Conservation (phyloP, 1,140 invertebrate species). For the Dendrolimus punctatus region DNA sequence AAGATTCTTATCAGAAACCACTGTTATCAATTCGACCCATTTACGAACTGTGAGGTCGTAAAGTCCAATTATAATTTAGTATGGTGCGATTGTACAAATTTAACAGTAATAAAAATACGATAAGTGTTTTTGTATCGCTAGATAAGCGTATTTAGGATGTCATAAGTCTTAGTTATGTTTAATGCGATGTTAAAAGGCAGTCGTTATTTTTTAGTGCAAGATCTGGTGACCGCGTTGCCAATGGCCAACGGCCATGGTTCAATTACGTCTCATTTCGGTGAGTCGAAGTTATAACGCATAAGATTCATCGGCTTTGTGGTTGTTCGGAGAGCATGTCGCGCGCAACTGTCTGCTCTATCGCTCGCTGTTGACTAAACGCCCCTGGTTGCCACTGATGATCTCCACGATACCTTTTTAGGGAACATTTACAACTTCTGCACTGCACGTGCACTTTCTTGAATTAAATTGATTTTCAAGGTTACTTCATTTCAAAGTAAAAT, state of each 20-base stretch:
- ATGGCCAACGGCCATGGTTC: constrained; percentile 71
- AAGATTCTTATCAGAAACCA: constrained; percentile 64
- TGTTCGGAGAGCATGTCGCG: constrained; percentile 63
- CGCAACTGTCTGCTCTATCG: constrained; percentile 40
- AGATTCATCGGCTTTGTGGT: constrained; percentile 65
- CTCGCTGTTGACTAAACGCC: no score
- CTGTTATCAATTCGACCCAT: constrained; percentile 64
- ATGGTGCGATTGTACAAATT: background rate
- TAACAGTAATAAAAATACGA: constrained; percentile 6
- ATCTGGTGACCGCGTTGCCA: constrained; percentile 72
- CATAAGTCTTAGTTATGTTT: constrained; percentile 24
- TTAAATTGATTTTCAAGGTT: no score
- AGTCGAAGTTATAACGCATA: constrained; percentile 60
- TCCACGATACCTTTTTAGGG: background rate
- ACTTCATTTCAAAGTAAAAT: no score
- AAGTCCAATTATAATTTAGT: constrained; percentile 9
- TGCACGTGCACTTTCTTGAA: no score
- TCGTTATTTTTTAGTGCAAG: constrained; percentile 72
- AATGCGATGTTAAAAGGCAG: constrained; percentile 66
- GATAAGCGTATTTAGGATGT: constrained; percentile 24
- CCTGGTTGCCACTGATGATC: constrained; percentile 20
- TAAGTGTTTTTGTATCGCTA: constrained; percentile 10
- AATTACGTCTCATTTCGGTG: constrained; percentile 70
- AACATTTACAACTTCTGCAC: no score
- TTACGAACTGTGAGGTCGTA: constrained; percentile 8